Base-by-base conservation (phyloP, 2,113 vertebrate species). In the Pheucticus melanocephalus region DNA sequence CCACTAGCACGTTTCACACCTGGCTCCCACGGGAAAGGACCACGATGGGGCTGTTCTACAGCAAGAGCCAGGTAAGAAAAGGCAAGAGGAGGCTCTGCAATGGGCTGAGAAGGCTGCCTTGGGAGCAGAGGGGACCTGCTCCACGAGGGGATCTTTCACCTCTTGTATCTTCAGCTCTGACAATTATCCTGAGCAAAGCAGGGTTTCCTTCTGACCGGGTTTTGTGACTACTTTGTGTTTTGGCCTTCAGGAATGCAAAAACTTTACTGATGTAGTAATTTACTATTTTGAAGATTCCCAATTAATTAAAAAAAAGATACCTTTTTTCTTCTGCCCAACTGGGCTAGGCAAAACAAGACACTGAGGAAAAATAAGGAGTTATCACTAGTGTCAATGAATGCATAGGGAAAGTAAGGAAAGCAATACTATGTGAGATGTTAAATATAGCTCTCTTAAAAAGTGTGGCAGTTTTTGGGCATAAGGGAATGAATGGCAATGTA, bases 41-140 rank as follows among this genome's bases (percentile, higher is more conserved):
- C 72, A 31, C 69, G 0, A 97, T 97, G 97, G 97, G 97, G 56
- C 22, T 92, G 54, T 85, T 96, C 79, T 91, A 80, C 92, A 97
- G 97, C 65, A 97, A 90, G 19, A 86, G 25, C 54, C 86, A 96
- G 97, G 97, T 97, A 95, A 94, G 93, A 20, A 27, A 82, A 31
- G 9, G 72, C 21, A 63, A 44, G 51, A 53, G 35, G 35, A 35
- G 42, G 24, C 14, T 82, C 33, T 64, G 45, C 1, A 6, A 24
- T 5, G n/a, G 51, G 16, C 18, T 53, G n/a, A 17, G 54, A 8
- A 14, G 35, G 44, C 61, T 54, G 22, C 18, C 31, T 82, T 73
- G 25, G 27, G 0, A 2, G 5, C 9, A 44, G 31, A 37, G n/a
- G 33, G 44, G 15, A 42, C 11, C 33, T 86, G n/a, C 22, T 82